These are phyloP conservation scores for Spilosoma lubricipeda DNA, from an alignment of 2,888 invertebrate species.

Conservation along the genomic window DNA sequence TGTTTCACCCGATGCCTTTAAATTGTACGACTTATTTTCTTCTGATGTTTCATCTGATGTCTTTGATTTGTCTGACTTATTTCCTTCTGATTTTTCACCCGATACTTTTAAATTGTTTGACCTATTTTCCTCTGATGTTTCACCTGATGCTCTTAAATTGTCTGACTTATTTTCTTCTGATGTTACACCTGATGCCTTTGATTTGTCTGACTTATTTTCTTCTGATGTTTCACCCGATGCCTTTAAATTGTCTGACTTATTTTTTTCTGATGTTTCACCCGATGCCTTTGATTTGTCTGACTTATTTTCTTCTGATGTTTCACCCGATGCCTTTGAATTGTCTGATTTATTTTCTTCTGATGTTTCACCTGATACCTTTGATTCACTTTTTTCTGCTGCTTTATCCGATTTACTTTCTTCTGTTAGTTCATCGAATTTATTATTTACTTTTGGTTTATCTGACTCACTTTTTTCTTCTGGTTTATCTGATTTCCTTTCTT, in stretches of 20 bases:
- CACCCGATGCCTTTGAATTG: no score
- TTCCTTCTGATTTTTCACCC: not conserved
- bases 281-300: not conserved
- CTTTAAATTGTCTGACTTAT: not conserved
- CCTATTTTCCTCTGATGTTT: not conserved
- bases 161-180: not conserved
- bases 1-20: not conserved
- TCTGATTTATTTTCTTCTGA: not conserved
- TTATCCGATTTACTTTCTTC: not conserved
- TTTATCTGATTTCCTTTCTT: not conserved
- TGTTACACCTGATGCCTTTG: not conserved
- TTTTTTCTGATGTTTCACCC: not conserved
- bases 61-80: not conserved
- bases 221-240: not conserved
- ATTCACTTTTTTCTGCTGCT: not conserved
- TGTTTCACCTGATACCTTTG: not conserved
- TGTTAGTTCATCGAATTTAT: not conserved
- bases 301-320: not conserved
- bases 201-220: not conserved
- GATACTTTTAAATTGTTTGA: not conserved
- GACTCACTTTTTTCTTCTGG: not conserved
- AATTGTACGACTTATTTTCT: not conserved
- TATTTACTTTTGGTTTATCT: not conserved
- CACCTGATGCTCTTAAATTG: no score
- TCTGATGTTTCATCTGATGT: not conserved